Conservation (phyloP, 92 coral and sea anemone genomes). For the Epizoanthus rinbou region DNA sequence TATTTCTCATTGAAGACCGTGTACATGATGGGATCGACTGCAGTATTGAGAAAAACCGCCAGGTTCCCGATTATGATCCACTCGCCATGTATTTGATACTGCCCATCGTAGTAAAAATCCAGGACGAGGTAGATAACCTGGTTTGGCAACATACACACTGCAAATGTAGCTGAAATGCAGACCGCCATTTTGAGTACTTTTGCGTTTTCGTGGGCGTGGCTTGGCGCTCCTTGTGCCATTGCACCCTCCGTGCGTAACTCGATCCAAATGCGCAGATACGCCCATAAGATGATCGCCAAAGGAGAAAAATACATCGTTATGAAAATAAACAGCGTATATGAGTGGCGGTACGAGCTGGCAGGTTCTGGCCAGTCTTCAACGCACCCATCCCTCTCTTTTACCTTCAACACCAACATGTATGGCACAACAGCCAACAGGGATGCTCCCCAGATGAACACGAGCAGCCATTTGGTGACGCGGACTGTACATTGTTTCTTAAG, state of each 20-base stretch:
- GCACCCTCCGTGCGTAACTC: constrained; percentile 54
- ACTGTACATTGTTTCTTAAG: constrained; percentile 64
- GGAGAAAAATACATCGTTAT: constrained; percentile 68
- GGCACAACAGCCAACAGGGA: constrained; percentile 68
- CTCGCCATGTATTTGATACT: constrained; percentile 45
- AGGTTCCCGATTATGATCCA: constrained; percentile 72
- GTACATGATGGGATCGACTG: constrained; percentile 71
- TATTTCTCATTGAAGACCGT: constrained; percentile 71
- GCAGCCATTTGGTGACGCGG: constrained; percentile 50
- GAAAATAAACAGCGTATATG: constrained; percentile 59
- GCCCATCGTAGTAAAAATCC: constrained; percentile 50
- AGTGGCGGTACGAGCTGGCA: constrained; percentile 37
- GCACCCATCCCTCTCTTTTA: constrained; percentile 54
- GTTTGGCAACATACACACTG: constrained; percentile 75
- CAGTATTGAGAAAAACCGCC: constrained; percentile 72
- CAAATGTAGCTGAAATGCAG: constrained; percentile 64
- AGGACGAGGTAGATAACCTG: constrained; percentile 68
- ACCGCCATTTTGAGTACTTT: constrained; percentile 73
- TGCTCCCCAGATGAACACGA: constrained; percentile 64
- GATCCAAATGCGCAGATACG: constrained; percentile 62
- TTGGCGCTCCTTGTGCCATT: constrained; percentile 8
- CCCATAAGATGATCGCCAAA: constrained; percentile 57
- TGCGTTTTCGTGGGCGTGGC: constrained; percentile 61
- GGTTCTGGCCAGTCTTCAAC: constrained; percentile 76
- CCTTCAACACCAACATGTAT: constrained; percentile 57